Evolutionary conservation across 2,113 vertebrate species (phyloP), one percentile per base, ranked within the genome.

Genomic region (Strix aluco): DNA sequence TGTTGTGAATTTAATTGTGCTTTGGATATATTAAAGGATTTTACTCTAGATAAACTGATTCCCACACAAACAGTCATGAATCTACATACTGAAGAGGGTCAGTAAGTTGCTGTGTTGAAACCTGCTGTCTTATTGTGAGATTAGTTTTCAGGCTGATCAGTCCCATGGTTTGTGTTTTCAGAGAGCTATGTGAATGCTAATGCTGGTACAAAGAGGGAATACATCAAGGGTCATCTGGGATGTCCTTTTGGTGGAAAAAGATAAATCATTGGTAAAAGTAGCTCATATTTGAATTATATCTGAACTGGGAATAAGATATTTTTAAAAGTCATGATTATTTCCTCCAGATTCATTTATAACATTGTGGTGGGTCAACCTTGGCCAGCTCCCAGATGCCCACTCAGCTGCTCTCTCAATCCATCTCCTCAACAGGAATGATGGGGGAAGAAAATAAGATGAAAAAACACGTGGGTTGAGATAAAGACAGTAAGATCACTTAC

Each of bases 401-500:
- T 8, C 32, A 63, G 6, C 32, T 79, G 18, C 27, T 72, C 23
- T 46, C 44, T 47, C 46, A 47, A 19, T 47, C 13, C 29, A 29
- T 47, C 7, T 46, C 7, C 34, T 66, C 44, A 44, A 25, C 5
- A 59, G 44, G 34, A 89, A 44, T 3, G 14, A 51, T 34, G 12
- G 15, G 2, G 2, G 17, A 15, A 61, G 20, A 12, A 62, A 90
- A 40, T 36, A 47, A 78, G 18, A 36, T 57, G 14, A 21, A 44
- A 79, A 52, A 52, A 17, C 22, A 21, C 0, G 0, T 58, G 44
- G 13, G 14, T 16, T 3, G 2, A 62, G 29, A 47, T n/a, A 47
- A 62, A 62, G n/a, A 29, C 38, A 55, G 29, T 55, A 49, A 69
- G 7, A 47, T 62, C 19, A 17, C 7, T 61, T 47, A n/a, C 4